Evolutionary conservation across 1,140 invertebrate species (phyloP), one percentile per base, ranked within the genome.

Genomic region (Pristionchus pacificus): DNA sequence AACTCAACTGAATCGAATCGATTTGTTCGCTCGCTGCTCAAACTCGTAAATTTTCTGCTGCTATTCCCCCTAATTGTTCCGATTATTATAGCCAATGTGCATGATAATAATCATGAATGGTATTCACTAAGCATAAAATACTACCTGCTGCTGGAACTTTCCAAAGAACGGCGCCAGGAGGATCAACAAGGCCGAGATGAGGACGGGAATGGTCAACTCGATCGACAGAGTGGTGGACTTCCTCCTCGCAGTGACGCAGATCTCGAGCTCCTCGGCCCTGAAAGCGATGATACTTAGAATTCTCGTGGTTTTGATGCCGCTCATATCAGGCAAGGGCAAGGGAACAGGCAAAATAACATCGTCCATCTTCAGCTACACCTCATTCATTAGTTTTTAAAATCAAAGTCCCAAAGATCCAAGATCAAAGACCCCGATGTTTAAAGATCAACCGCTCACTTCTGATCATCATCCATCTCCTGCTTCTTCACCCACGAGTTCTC

Each of bases 81-180:
- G n/a, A n/a, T n/a, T n/a, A n/a, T n/a, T n/a, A n/a, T n/a, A n/a
- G 38, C 32, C 10, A 66, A 6, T 27, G 1, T 1, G 19, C 58
- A 13, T 15, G 14, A 61, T 13, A 64, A 33, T 6, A 68, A 64
- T 57, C 24, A 19, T 24, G 55, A 24, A 57, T 57, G 24, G 24
- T 57, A 19, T 24, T 57, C n/a, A 57, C 24, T 19, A 19, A 19
- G 15, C 14, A 27, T 10, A 13, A 30, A 0, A 25, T 10, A 30
- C 15, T n/a, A 60, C 71, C 55, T 77, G 76, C 30, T 77, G 70
- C 10, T 72, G 28, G 63, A 76, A 77, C 49, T 74, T 72, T 61
- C 76, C 76, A 49, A 77, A 76, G 65, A 77, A 77, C 13, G 74
- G 76, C 1, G 76, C 75, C 58, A 76, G 61, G n/a, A 77, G 61